A percentile compares a stretch with the other conserved stretches of the same genome.
These are phyloP conservation scores for Micromussa lordhowensis DNA, from an alignment of 92 coral and sea anemone species.

Conservation along the genomic window DNA sequence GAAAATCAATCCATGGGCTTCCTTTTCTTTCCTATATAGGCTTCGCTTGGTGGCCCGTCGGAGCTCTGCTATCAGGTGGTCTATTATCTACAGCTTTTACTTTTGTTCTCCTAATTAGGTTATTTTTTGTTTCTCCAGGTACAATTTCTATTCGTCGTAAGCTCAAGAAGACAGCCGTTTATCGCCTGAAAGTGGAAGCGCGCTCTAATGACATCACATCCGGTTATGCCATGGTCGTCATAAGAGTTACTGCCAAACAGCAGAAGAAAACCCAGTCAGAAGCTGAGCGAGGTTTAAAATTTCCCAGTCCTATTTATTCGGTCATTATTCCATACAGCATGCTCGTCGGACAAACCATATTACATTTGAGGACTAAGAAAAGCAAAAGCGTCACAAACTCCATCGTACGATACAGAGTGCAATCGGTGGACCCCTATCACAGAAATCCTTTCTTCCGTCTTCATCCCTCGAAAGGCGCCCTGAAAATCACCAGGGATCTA, in stretches of 20 bases:
- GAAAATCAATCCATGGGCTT: too few relatives aligned
- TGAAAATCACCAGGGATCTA: slow-evolving; percentile 53
- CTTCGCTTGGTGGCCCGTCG: too few relatives aligned
- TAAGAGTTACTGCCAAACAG: slow-evolving; percentile 54
- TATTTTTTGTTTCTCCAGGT: neutral
- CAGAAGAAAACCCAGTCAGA: neutral
- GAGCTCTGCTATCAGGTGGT: too few relatives aligned
- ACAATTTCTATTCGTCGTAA: slow-evolving; percentile 50
- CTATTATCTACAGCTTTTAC: neutral
- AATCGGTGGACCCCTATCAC: slow-evolving; percentile 24
- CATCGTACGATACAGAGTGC: slow-evolving; percentile 59
- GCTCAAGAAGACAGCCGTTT: slow-evolving; percentile 51
- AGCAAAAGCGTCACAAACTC: slow-evolving; percentile 23
- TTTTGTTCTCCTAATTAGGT: neutral
- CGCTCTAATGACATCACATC: slow-evolving; percentile 65
- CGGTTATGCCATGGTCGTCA: slow-evolving; percentile 55
- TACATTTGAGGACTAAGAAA: slow-evolving; percentile 67
- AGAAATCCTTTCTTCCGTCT: slow-evolving; percentile 46
- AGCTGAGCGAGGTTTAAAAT: slow-evolving; percentile 27
- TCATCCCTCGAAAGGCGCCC: slow-evolving; percentile 43
- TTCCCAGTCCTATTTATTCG: slow-evolving; percentile 74
- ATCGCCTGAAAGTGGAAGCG: slow-evolving; percentile 79
- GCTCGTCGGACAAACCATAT: slow-evolving; percentile 63
- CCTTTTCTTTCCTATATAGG: too few relatives aligned
- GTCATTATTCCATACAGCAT: slow-evolving; percentile 76